A percentile compares a stretch with the other conserved stretches of the same genome.
Conservation (phyloP, 2,888 invertebrate species). For the Drosophila niveifrons region DNA sequence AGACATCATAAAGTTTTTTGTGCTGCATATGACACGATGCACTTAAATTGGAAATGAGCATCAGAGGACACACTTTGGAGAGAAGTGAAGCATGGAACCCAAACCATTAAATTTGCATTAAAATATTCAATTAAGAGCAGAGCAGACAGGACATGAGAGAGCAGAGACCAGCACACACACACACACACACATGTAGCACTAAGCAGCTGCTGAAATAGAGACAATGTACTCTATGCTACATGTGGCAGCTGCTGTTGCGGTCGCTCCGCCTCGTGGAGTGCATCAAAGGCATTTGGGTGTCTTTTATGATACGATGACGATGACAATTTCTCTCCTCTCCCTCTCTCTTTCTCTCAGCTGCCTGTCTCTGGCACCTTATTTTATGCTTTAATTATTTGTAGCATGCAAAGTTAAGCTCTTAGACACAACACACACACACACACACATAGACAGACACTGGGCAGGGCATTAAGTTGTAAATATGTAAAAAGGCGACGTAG, state of each 20-base stretch:
- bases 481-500: constrained; percentile 54
- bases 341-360: background rate
- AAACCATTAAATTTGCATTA: constrained; percentile 74
- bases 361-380: constrained; percentile 48
- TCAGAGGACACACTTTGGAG: constrained; percentile 1
- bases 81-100: constrained; percentile 38
- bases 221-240: constrained; percentile 18
- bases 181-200: constrained; percentile 14
- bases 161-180: constrained; percentile 4
- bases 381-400: constrained; percentile 77
- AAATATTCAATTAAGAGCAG: constrained; percentile 73
- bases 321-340: constrained; percentile 42
- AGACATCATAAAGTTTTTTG: constrained; percentile 33
- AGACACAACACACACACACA: constrained; percentile 27
- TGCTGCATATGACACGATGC: constrained; percentile 40
- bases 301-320: constrained; percentile 58
- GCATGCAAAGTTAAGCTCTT: constrained; percentile 71
- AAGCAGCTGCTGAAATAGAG: constrained; percentile 9
- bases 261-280: constrained; percentile 24
- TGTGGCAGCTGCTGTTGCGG: constrained; percentile 33
- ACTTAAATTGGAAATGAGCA: constrained; percentile 35
- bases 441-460: constrained; percentile 28
- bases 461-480: constrained; percentile 73
- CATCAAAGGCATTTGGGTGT: constrained; percentile 60
- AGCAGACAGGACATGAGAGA: constrained; percentile 5